Evolutionary conservation across 2,888 invertebrate species (phyloP).

Genomic region (Nesidiocoris tenuis): DNA sequence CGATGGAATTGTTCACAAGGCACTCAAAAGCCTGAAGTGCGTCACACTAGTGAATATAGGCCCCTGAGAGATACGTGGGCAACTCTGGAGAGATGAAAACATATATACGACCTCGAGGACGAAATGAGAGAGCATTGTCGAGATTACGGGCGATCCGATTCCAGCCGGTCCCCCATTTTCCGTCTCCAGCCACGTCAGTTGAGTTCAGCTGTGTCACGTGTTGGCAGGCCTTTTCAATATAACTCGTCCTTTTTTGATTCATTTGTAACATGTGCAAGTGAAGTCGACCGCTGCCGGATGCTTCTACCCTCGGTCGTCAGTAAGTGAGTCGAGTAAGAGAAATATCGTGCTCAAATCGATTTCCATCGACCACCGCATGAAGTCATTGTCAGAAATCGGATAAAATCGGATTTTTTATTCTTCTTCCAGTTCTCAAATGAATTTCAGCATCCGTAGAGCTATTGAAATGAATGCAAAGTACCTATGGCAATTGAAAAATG

Average conservation of each 20-base stretch:
- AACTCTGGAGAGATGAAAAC: conserved; percentile 21
- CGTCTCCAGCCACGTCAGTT: background rate
- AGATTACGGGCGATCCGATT: conserved; percentile 18
- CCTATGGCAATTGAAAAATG: too few relatives aligned
- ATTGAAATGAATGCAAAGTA: too few relatives aligned
- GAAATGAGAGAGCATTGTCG: conserved; percentile 24
- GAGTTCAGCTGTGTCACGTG: conserved; percentile 26
- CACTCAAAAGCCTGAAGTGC: background rate
- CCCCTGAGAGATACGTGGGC: background rate
- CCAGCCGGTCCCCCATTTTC: background rate
- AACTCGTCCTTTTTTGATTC: conserved; percentile 38
- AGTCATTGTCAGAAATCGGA: too few relatives aligned
- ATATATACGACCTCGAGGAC: conserved; percentile 35
- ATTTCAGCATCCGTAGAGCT: too few relatives aligned
- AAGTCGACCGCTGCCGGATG: conserved; percentile 6
- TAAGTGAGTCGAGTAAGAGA: background rate
- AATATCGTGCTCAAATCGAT: conserved; percentile 4
- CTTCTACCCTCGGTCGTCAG: conserved; percentile 8
- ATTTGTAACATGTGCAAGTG: conserved; percentile 38
- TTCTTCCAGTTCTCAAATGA: too few relatives aligned
- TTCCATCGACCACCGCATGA: conserved; percentile 2
- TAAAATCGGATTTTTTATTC: too few relatives aligned
- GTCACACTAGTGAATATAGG: background rate
- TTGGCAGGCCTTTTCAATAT: conserved; percentile 35
- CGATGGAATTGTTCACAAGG: background rate